phyloP scores from a whole-genome alignment of 2,797 vertebrate genomes.

The Anolis apletophallus region DNA sequence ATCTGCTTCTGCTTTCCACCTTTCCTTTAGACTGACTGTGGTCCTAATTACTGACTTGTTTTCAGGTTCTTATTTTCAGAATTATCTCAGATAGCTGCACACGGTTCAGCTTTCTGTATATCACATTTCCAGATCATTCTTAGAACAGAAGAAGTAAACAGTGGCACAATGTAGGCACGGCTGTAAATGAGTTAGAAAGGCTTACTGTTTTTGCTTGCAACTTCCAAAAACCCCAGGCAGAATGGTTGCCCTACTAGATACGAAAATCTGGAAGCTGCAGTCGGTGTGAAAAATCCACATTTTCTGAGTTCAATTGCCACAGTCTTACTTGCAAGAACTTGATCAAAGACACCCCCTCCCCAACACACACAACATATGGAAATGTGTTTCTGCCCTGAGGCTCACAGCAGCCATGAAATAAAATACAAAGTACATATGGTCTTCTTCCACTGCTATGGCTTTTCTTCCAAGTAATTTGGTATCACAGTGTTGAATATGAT shows the following conservation, averaged over 20 bases:
- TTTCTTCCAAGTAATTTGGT: neutral
- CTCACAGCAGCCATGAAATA: neutral
- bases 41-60: too few species aligned
- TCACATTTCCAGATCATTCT: neutral
- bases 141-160: neutral
- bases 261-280: too few species aligned
- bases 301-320: too few species aligned
- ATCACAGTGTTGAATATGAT: neutral
- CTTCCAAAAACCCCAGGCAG: too few species aligned
- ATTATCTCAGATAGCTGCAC: neutral
- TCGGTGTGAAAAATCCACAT: too few species aligned
- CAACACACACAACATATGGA: neutral
- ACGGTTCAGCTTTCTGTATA: neutral
- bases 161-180: neutral
- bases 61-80: neutral
- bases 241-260: too few species aligned
- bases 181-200: too few species aligned
- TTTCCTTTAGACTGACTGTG: neutral
- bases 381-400: neutral
- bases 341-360: too few species aligned
- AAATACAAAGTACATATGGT: neutral
- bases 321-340: too few species aligned
- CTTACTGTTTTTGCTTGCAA: too few species aligned
- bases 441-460: neutral
- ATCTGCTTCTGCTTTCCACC: neutral